Evolutionary conservation across 2,797 vertebrate genomes (phyloP).

Genomic region (Tragelaphus eurycerus): DNA sequence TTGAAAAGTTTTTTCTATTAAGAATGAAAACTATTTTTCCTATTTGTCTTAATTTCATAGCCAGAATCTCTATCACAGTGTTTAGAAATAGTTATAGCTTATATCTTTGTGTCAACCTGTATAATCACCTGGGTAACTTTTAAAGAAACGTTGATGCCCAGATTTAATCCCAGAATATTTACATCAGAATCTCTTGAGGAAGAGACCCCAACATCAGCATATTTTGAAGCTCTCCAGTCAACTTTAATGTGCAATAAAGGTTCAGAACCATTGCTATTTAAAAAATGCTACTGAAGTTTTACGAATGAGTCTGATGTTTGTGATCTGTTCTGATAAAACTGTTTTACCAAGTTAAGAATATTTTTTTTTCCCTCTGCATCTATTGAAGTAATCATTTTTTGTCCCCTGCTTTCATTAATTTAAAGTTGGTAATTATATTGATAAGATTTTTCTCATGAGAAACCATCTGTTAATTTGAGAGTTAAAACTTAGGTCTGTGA

Average conservation of each 20-base stretch:
- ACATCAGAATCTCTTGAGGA: background rate
- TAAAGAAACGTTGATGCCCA: background rate
- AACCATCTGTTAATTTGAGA: background rate
- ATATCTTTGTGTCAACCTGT: background rate
- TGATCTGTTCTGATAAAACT: background rate
- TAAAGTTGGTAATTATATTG: background rate
- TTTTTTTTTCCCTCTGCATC: background rate
- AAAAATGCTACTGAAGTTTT: background rate
- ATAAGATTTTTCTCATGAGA: background rate
- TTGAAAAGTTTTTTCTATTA: background rate
- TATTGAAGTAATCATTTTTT: background rate
- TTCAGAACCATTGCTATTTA: background rate
- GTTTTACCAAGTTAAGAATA: background rate
- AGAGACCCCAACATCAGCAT: background rate
- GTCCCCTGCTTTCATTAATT: background rate
- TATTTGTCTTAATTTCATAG: background rate
- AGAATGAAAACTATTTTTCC: background rate
- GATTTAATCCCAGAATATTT: background rate
- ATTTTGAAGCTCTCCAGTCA: background rate
- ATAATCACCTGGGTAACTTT: background rate
- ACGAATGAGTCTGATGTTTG: background rate
- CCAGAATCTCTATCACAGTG: background rate
- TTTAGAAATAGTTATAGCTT: background rate
- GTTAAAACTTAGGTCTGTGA: background rate
- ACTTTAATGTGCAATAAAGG: background rate